Evolutionary conservation across 2,797 vertebrate genomes (phyloP).

Genomic region (Falco cherrug): DNA sequence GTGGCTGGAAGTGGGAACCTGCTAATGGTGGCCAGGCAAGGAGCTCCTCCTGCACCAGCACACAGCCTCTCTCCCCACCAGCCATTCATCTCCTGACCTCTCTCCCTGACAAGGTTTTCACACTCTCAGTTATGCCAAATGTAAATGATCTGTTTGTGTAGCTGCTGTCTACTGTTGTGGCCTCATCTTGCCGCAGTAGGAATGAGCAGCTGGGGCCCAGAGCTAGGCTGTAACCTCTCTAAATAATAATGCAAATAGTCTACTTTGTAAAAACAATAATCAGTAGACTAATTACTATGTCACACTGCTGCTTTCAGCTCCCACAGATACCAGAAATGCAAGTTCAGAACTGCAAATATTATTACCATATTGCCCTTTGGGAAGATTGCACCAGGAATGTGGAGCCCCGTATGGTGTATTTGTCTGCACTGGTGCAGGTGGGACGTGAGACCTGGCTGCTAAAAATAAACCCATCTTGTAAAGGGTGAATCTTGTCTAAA

Average conservation of each 20-base stretch:
- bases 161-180: neutral
- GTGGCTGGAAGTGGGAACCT: neutral
- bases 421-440: neutral
- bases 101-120: neutral
- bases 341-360: neutral
- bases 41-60: neutral
- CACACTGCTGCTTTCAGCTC: neutral
- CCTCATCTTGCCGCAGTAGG: neutral
- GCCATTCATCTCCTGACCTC: neutral
- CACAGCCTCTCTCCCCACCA: neutral
- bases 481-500: neutral
- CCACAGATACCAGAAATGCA: neutral
- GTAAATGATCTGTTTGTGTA: neutral
- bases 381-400: neutral
- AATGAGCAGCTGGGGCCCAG: neutral
- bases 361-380: neutral
- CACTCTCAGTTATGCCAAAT: neutral
- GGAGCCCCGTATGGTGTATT: neutral
- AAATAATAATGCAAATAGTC: neutral
- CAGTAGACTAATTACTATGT: neutral
- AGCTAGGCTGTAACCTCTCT: slow-evolving; percentile 13
- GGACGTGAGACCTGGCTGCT: neutral
- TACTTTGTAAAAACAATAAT: neutral
- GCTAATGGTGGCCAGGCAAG: neutral
- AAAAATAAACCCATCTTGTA: neutral